Evolutionary conservation across 1,140 invertebrate species (phyloP).

Genomic region (Diuraphis noxia): DNA sequence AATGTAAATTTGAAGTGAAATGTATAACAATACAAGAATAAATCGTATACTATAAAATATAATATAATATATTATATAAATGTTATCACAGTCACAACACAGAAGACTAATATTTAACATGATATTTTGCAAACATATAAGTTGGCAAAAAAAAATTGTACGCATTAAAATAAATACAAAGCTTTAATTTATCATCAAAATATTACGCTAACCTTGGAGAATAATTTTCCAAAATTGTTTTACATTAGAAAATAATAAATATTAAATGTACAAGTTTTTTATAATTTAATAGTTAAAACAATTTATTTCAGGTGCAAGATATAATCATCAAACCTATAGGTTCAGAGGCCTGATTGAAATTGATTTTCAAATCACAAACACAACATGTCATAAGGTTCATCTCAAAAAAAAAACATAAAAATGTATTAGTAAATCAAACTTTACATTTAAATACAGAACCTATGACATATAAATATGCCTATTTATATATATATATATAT

Average conservation of each 20-base stretch:
- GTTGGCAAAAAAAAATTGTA: not conserved
- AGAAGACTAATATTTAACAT: constrained; percentile 33
- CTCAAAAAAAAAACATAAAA: constrained; percentile 25
- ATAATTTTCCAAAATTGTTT: not conserved
- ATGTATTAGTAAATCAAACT: not conserved
- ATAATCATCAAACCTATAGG: constrained; percentile 55
- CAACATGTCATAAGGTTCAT: not conserved
- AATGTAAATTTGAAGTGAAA: constrained; percentile 10
- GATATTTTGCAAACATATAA: not conserved
- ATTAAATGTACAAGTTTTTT: not conserved
- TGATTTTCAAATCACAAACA: not conserved
- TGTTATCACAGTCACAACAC: constrained; percentile 45
- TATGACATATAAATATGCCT: constrained; percentile 8
- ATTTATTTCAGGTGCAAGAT: constrained; percentile 55
- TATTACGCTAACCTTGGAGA: not conserved
- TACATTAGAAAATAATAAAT: not conserved
- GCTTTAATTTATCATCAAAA: not conserved
- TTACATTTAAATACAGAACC: not conserved
- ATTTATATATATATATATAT: not conserved
- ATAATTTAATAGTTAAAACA: not conserved
- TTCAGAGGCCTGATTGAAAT: constrained; percentile 30
- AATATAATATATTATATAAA: constrained; percentile 28
- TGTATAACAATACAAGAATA: constrained; percentile 7
- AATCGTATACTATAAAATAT: constrained; percentile 40
- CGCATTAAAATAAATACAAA: constrained; percentile 4